A percentile compares a stretch with the other conserved stretches of the same genome.
phyloP scores from a whole-genome alignment of 2,888 invertebrate genomes.

The Lithophane leautieri region DNA sequence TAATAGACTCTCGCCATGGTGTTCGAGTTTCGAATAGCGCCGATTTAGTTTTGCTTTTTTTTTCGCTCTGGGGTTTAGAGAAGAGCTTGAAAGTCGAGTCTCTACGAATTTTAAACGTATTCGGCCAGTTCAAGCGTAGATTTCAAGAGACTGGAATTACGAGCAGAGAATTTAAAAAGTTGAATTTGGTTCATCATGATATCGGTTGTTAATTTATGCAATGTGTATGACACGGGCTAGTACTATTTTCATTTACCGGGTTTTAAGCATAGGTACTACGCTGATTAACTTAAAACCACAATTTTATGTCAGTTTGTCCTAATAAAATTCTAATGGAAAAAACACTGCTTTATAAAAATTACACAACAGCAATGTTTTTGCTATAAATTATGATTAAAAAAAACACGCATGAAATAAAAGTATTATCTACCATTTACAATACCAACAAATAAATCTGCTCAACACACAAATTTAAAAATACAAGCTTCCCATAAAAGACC shows the following conservation, averaged over 20 bases:
- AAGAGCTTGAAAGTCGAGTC: conserved; percentile 2
- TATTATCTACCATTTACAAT: not conserved
- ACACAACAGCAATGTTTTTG: not conserved
- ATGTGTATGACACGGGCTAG: not conserved
- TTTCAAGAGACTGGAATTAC: conserved; percentile 3
- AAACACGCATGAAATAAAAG: no score
- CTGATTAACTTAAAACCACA: not conserved
- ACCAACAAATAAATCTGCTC: not conserved
- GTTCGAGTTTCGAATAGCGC: conserved; percentile 44
- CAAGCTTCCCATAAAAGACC: not conserved
- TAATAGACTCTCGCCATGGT: conserved; percentile 61
- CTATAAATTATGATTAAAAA: no score
- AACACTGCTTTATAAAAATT: no score
- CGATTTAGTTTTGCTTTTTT: conserved; percentile 33
- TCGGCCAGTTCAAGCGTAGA: no score
- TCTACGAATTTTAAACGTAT: conserved; percentile 12
- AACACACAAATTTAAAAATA: not conserved
- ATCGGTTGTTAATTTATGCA: not conserved
- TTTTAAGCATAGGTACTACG: no score
- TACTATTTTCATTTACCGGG: no score
- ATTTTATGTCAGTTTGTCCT: not conserved
- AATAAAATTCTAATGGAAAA: not conserved
- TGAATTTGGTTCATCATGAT: not conserved
- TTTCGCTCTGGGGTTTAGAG: not conserved
- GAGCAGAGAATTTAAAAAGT: conserved; percentile 3